phyloP scores from a whole-genome alignment of 2,113 vertebrate genomes.

The Lethenteron reissneri region DNA sequence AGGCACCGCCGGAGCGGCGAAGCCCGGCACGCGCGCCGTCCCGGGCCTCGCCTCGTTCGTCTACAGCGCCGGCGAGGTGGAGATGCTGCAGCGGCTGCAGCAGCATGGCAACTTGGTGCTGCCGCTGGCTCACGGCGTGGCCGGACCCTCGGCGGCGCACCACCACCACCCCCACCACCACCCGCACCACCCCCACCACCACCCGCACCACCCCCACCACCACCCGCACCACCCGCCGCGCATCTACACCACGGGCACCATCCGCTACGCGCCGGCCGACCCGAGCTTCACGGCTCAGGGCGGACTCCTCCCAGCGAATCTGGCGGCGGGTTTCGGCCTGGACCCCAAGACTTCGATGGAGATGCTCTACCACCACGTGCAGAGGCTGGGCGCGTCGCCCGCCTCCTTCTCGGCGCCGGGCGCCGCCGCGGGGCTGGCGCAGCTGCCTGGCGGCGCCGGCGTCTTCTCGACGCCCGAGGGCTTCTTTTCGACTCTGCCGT shows the following conservation, averaged over 20 bases:
- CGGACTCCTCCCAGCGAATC: constrained; percentile 73
- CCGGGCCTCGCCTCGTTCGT: constrained; percentile 41
- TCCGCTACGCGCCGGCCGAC: constrained; percentile 89
- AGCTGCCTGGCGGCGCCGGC: constrained; percentile 58
- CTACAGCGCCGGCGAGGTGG: constrained; percentile 63
- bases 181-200: constrained; percentile 68
- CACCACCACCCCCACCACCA: constrained; percentile 50
- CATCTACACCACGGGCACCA: constrained; percentile 97
- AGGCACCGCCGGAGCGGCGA: constrained; percentile 24
- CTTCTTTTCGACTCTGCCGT: constrained; percentile 88
- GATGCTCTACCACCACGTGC: constrained; percentile 99
- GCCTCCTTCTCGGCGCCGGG: constrained; percentile 54
- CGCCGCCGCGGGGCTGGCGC: constrained; percentile 45
- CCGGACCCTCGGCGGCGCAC: constrained; percentile 61
- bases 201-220: not conserved
- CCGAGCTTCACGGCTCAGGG: constrained; percentile 90
- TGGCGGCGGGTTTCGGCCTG: constrained; percentile 62
- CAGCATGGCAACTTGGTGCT: constrained; percentile 85
- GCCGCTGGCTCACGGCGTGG: constrained; percentile 79
- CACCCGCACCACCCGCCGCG: constrained; percentile 30
- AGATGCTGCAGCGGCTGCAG: constrained; percentile 84
- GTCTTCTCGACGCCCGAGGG: constrained; percentile 93
- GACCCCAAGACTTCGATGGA: constrained; percentile 99
- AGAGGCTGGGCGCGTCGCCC: constrained; percentile 91
- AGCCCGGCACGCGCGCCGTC: constrained; percentile 35